A percentile compares a stretch with the other conserved stretches of the same genome.
These are phyloP conservation scores for Antigone vipio DNA, from an alignment of 2,113 vertebrate species.

Conservation along the genomic window DNA sequence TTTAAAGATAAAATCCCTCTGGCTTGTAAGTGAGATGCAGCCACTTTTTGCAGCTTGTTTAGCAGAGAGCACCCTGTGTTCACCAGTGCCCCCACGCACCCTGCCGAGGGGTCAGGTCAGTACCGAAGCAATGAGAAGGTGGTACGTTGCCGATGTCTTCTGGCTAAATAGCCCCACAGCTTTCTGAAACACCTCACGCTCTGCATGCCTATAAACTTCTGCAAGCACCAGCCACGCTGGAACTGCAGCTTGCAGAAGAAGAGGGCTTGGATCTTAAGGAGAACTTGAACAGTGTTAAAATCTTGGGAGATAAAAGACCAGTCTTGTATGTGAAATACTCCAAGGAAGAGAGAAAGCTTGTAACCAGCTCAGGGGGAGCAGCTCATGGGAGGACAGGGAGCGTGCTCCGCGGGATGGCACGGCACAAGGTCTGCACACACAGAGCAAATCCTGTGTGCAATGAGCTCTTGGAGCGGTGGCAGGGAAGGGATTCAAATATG, in stretches of 20 bases:
- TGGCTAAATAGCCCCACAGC: neutral
- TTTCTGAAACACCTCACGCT: neutral
- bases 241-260: neutral
- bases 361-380: neutral
- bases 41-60: neutral
- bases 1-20: neutral
- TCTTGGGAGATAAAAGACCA: neutral
- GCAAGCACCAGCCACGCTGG: neutral
- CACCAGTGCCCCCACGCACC: neutral
- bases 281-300: neutral
- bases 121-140: neutral
- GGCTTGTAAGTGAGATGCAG: neutral
- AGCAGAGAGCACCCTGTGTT: neutral
- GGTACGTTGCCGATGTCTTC: fast-evolving
- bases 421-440: neutral
- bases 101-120: neutral
- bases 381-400: neutral
- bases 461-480: neutral
- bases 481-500: neutral
- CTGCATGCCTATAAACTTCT: neutral
- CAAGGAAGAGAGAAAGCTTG: neutral
- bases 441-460: neutral
- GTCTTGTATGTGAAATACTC: neutral
- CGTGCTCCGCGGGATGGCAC: neutral
- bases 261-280: neutral